phyloP scores from a whole-genome alignment of 2,888 invertebrate species.

The Colostygia pectinataria region DNA sequence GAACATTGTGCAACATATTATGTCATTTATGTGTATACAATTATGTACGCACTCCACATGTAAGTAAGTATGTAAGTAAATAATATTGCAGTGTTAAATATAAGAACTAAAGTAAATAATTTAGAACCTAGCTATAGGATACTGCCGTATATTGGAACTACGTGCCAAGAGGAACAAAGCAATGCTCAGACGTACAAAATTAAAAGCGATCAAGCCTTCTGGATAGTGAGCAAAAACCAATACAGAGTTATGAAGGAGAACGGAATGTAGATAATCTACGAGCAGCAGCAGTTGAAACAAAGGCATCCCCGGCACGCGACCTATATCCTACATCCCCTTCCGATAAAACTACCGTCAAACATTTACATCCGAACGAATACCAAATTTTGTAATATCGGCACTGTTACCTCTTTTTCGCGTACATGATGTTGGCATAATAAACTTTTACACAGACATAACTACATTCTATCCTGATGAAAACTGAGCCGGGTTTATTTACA shows the following conservation, averaged over 20 bases:
- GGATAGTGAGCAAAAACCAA: conserved; percentile 45
- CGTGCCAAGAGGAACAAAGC: background rate
- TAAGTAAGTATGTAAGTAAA: no score
- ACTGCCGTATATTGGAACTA: no score
- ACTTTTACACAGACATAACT: conserved; percentile 24
- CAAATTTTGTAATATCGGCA: conserved; percentile 31
- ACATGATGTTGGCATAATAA: conserved; percentile 12
- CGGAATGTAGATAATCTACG: conserved; percentile 68
- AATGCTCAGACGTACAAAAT: conserved; percentile 28
- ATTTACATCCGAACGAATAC: conserved; percentile 32
- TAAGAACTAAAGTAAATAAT: no score
- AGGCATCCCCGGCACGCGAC: conserved; percentile 61
- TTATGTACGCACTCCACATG: no score
- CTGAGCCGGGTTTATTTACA: conserved; percentile 25
- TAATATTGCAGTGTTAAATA: no score
- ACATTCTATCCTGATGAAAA: conserved; percentile 19
- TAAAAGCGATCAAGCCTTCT: conserved; percentile 36
- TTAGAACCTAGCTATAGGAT: no score
- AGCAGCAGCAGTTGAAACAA: conserved; percentile 61
- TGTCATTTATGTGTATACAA: background rate
- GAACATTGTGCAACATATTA: conserved; percentile 15
- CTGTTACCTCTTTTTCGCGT: conserved; percentile 11
- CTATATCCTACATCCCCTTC: conserved; percentile 56
- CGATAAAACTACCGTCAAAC: conserved; percentile 49
- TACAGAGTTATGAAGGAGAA: conserved; percentile 65